These are phyloP conservation scores for Cephus pulcher DNA, from an alignment of 2,888 invertebrate genomes.

Conservation along the genomic window DNA sequence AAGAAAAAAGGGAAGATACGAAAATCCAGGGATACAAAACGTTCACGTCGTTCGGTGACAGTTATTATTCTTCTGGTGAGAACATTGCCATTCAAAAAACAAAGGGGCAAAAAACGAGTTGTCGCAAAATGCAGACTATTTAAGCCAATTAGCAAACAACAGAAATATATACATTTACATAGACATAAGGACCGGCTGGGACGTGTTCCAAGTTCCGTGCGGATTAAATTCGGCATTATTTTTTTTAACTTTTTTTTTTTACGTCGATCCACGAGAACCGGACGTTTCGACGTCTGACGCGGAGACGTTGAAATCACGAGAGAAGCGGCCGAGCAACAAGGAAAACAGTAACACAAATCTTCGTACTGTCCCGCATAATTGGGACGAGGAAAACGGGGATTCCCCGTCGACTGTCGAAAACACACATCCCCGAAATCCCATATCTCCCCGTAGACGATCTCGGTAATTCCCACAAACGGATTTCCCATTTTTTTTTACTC, in stretches of 20 bases:
- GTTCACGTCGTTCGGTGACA: constrained; percentile 52
- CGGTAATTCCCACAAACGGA: not conserved
- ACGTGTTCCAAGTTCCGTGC: constrained; percentile 50
- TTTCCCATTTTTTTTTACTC: not conserved
- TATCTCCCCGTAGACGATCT: not conserved
- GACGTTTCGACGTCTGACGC: not conserved
- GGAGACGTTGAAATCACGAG: not conserved
- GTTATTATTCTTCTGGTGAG: constrained; percentile 45
- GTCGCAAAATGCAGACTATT: constrained; percentile 61
- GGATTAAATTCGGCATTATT: not conserved
- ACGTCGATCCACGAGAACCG: not conserved
- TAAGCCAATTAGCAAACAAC: constrained; percentile 63
- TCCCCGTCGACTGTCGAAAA: not conserved
- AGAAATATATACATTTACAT: constrained; percentile 64
- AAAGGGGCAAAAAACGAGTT: constrained; percentile 26
- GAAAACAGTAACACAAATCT: not conserved
- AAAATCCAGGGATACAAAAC: constrained; percentile 2
- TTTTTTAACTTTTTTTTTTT: not conserved
- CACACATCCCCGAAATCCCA: not conserved
- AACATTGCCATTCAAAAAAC: constrained; percentile 53
- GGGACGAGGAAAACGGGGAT: not conserved
- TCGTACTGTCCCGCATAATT: not conserved
- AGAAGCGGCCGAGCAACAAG: not conserved
- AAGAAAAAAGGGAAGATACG: not conserved
- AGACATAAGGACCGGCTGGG: constrained; percentile 57